A percentile compares a stretch with the other conserved stretches of the same genome.
Evolutionary conservation across 2,797 vertebrate species (phyloP).

Genomic region (Channallabes apus): DNA sequence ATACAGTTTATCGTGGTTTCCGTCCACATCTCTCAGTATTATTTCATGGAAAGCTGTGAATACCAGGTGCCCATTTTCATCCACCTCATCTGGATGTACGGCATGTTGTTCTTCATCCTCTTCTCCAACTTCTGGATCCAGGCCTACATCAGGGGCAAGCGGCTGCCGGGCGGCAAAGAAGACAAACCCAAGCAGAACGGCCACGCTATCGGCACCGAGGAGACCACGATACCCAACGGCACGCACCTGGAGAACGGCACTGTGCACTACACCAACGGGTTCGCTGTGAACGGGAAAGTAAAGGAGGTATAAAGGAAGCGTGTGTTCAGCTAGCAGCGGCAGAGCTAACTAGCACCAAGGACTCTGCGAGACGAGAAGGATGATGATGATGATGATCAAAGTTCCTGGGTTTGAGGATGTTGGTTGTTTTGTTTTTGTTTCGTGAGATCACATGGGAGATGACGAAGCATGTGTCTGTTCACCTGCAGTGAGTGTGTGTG

Average conservation of each 20-base stretch:
- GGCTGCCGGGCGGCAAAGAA: conserved; percentile 73
- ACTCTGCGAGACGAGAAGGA: not conserved
- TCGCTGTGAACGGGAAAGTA: conserved; percentile 80
- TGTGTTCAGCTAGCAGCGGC: not conserved
- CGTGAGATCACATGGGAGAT: conserved; percentile 59
- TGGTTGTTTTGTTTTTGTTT: not conserved
- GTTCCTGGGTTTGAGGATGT: conserved; percentile 17
- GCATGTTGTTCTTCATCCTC: conserved; percentile 91
- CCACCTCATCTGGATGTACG: conserved; percentile 95
- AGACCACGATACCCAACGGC: conserved; percentile 62
- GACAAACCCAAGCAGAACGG: conserved; percentile 63
- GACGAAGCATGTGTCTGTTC: conserved; percentile 56
- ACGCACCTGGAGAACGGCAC: conserved; percentile 77
- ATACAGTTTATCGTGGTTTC: conserved; percentile 91
- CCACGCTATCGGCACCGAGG: conserved; percentile 48
- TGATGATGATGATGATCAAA: not conserved
- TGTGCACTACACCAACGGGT: conserved; percentile 61
- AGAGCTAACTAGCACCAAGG: conserved; percentile 9
- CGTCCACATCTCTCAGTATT: conserved; percentile 94
- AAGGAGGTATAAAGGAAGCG: conserved; percentile 84
- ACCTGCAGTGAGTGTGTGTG: conserved; percentile 15
- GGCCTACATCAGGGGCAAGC: conserved; percentile 92
- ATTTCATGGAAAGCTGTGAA: conserved; percentile 91
- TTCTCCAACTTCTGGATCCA: conserved; percentile 99
- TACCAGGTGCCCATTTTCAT: conserved; percentile 92